Evolutionary conservation across 2,113 vertebrate species (phyloP).

Genomic region (Callocephalon fimbriatum): DNA sequence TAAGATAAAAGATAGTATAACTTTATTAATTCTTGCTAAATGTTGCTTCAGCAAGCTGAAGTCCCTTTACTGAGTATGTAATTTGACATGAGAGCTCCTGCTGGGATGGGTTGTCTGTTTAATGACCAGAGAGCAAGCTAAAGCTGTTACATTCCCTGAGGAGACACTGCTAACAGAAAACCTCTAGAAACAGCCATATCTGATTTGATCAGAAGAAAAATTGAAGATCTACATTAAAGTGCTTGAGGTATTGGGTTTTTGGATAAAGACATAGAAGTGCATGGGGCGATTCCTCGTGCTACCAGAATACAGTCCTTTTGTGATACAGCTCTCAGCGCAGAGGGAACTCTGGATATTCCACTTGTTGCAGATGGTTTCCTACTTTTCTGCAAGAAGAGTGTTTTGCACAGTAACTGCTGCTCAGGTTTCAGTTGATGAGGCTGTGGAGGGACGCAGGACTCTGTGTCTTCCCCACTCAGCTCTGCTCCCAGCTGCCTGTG

Average conservation of each 20-base stretch:
- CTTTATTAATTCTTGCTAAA: background rate
- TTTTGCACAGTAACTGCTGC: background rate
- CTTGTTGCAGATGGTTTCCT: background rate
- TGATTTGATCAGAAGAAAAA: background rate
- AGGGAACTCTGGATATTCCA: background rate
- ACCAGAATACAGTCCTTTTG: fast-evolving
- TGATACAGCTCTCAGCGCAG: fast-evolving
- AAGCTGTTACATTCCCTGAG: background rate
- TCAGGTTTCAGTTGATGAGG: background rate
- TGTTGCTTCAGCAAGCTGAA: background rate
- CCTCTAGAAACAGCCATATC: background rate
- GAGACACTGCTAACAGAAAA: background rate
- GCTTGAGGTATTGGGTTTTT: background rate
- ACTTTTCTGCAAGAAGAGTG: background rate
- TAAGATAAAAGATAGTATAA: background rate
- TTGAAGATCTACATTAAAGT: background rate
- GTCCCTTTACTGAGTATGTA: background rate
- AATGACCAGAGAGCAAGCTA: background rate
- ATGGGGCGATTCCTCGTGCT: fast-evolving
- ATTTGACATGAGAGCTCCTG: background rate
- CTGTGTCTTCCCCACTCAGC: background rate
- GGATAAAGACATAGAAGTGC: fast-evolving
- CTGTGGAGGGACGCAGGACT: background rate
- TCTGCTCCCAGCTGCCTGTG: background rate
- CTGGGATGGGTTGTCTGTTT: background rate